Evolutionary conservation across 2,797 vertebrate genomes (phyloP).

Genomic region (Sebastes nivosus): DNA sequence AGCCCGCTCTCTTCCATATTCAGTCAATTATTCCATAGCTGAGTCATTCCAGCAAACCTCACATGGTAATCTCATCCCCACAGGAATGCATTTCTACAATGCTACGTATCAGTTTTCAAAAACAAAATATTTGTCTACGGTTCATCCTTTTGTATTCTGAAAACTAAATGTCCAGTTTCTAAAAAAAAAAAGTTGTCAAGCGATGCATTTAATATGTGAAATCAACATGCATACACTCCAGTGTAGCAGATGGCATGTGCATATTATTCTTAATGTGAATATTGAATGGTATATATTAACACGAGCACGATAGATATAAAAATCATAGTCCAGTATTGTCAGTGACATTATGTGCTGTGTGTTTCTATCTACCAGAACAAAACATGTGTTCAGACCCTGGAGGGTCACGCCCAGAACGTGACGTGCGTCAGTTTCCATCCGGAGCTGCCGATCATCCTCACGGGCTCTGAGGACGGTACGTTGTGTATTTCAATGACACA

Average conservation of each 20-base stretch:
- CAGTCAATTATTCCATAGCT: no score
- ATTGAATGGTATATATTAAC: neutral
- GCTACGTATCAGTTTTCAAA: no score
- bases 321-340: neutral
- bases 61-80: no score
- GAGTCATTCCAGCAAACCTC: neutral
- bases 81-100: no score
- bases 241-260: neutral
- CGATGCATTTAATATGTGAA: neutral
- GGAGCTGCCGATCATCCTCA: constrained; percentile 93
- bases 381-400: constrained; percentile 94
- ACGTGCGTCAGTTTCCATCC: constrained; percentile 95
- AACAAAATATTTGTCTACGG: no score
- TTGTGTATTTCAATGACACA: neutral
- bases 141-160: neutral
- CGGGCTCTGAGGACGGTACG: constrained; percentile 94
- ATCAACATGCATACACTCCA: neutral
- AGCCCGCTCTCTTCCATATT: neutral
- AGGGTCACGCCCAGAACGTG: constrained; percentile 95
- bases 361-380: constrained; percentile 85
- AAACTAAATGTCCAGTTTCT: neutral
- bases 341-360: neutral
- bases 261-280: neutral
- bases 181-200: no score
- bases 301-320: neutral